Evolutionary conservation across 2,797 vertebrate genomes (phyloP).

Genomic region (Neosalanx taihuensis): DNA sequence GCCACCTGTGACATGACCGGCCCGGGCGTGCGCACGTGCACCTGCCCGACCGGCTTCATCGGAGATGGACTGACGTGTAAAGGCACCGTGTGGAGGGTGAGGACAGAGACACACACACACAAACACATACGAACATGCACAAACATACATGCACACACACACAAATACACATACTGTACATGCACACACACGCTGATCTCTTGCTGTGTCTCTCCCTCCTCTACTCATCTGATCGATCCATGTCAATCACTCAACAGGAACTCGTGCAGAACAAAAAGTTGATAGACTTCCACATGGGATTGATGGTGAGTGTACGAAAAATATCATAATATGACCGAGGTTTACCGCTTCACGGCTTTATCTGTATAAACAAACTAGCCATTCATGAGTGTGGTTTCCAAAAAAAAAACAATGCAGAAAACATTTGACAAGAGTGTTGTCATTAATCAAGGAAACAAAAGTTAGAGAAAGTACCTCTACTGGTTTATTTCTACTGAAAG

Average conservation of each 20-base stretch:
- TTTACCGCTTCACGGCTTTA: no score
- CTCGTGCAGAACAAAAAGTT: slow-evolving; percentile 59
- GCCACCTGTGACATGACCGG: slow-evolving; percentile 81
- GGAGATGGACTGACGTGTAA: slow-evolving; percentile 85
- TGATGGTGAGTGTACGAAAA: slow-evolving; percentile 69
- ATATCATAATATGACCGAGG: neutral
- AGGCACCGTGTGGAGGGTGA: slow-evolving; percentile 79
- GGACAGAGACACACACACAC: neutral
- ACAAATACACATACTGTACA: no score
- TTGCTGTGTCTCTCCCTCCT: neutral
- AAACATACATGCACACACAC: no score
- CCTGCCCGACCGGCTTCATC: slow-evolving; percentile 64
- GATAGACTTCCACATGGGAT: slow-evolving; percentile 67
- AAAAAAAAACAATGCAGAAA: no score
- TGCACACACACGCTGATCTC: neutral
- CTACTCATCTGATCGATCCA: neutral
- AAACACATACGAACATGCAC: no score
- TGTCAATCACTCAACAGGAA: slow-evolving; percentile 70
- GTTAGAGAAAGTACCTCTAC: no score
- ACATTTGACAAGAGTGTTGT: no score
- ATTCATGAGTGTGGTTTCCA: no score
- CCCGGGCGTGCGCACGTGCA: slow-evolving; percentile 75
- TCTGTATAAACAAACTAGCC: no score
- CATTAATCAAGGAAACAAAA: no score
- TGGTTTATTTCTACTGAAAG: neutral